phyloP scores from a whole-genome alignment of 2,797 vertebrate species.

The Sebastes matsubarae region DNA sequence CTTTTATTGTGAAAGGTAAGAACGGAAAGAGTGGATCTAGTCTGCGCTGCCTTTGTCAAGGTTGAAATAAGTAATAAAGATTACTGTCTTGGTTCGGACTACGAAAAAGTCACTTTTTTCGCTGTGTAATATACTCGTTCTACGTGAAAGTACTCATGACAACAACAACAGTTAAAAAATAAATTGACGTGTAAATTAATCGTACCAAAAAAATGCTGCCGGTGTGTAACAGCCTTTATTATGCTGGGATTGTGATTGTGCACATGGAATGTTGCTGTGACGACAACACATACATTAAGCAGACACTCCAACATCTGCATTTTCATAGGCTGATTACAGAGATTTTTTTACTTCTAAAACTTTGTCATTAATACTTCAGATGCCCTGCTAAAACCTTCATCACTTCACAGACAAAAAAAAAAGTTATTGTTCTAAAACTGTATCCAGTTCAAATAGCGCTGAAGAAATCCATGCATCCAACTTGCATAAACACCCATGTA shows the following conservation, averaged over 20 bases:
- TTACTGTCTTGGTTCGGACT: too few relatives aligned
- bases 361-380: neutral
- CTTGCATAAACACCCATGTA: neutral
- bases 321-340: neutral
- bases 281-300: neutral
- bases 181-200: too few relatives aligned
- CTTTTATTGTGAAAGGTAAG: too few relatives aligned
- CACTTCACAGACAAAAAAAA: neutral
- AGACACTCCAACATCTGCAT: neutral
- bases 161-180: too few relatives aligned
- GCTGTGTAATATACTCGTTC: too few relatives aligned
- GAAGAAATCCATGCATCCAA: neutral
- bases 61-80: too few relatives aligned
- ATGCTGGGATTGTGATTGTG: neutral
- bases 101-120: fast-evolving
- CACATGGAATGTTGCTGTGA: neutral
- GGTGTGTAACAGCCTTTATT: neutral
- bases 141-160: too few relatives aligned
- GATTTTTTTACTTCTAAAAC: neutral
- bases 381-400: neutral
- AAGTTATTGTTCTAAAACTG: neutral
- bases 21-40: too few relatives aligned
- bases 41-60: too few relatives aligned
- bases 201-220: fast-evolving
- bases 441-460: neutral